phyloP scores from a whole-genome alignment of 2,797 vertebrate species.

The Urophycis tenuis region DNA sequence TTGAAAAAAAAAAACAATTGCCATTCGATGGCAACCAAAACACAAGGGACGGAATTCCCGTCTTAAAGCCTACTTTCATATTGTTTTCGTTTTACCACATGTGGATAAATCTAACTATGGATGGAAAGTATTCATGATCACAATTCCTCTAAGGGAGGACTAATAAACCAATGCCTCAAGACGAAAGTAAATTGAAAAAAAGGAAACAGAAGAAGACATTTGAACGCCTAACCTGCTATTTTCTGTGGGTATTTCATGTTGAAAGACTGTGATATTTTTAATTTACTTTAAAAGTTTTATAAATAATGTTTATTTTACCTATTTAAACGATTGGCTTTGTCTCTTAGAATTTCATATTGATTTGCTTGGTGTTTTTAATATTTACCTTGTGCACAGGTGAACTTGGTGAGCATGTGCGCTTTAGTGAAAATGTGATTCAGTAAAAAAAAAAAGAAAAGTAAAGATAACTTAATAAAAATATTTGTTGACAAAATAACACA shows the following conservation, averaged over 20 bases:
- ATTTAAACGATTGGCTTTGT: slow-evolving; percentile 87
- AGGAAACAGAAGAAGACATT: slow-evolving; percentile 49
- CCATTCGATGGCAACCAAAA: slow-evolving; percentile 63
- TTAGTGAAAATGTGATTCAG: slow-evolving; percentile 79
- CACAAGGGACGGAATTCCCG: slow-evolving; percentile 52
- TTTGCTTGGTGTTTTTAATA: slow-evolving; percentile 86
- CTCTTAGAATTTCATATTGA: slow-evolving; percentile 79
- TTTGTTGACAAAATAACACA: slow-evolving; percentile 70
- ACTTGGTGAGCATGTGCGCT: slow-evolving; percentile 82
- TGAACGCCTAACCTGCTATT: slow-evolving; percentile 67
- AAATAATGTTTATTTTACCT: slow-evolving; percentile 96
- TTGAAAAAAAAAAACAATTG: slow-evolving; percentile 49
- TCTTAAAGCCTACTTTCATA: slow-evolving; percentile 54
- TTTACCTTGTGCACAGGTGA: slow-evolving; percentile 83
- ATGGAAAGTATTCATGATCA: slow-evolving; percentile 55
- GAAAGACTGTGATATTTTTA: slow-evolving; percentile 81
- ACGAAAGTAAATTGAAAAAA: slow-evolving; percentile 33
- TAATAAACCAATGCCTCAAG: slow-evolving; percentile 53
- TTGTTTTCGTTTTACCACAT: slow-evolving; percentile 60
- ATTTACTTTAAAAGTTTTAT: slow-evolving; percentile 84
- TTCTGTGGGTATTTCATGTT: slow-evolving; percentile 75
- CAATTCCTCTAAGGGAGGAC: slow-evolving; percentile 39
- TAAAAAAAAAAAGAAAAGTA: slow-evolving; percentile 65
- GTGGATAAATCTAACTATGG: slow-evolving; percentile 63
- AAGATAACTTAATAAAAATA: slow-evolving; percentile 78